Evolutionary conservation across 2,888 invertebrate genomes (phyloP).

Genomic region (Pristionchus fissidentatus): DNA sequence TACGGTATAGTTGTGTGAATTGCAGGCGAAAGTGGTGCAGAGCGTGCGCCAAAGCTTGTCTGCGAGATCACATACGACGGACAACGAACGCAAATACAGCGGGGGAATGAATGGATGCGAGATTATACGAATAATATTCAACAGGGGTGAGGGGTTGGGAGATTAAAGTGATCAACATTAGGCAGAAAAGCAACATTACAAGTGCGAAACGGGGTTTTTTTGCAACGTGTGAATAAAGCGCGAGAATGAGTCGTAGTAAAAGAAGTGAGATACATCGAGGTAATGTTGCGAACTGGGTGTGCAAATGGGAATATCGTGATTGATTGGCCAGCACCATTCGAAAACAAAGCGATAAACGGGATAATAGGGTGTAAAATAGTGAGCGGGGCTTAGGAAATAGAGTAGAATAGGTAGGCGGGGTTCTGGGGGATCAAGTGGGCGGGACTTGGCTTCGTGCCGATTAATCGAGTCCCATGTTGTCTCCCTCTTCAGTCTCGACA

Average conservation of each 20-base stretch:
- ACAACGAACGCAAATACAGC: neutral
- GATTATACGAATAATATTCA: neutral
- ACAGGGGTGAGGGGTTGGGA: no score
- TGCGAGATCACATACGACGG: slow-evolving; percentile 7
- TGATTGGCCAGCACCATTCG: neutral
- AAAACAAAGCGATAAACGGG: neutral
- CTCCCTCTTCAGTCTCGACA: neutral
- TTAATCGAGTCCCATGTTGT: slow-evolving; percentile 39
- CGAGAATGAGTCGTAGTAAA: no score
- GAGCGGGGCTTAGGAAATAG: neutral
- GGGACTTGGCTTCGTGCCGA: neutral
- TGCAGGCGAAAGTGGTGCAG: no score
- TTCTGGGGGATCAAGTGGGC: neutral
- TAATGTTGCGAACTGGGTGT: neutral
- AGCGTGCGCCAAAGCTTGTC: slow-evolving; percentile 1
- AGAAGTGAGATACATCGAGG: neutral
- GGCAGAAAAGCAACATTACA: neutral
- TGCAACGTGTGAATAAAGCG: neutral
- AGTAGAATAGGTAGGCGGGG: neutral
- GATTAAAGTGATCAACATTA: neutral
- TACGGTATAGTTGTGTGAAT: no score
- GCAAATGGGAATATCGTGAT: neutral
- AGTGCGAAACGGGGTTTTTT: no score
- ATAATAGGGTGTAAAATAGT: neutral
- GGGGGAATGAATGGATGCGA: neutral